These are phyloP conservation scores for Dermolepida albohirtum DNA, from an alignment of 2,888 invertebrate species.

Conservation along the genomic window DNA sequence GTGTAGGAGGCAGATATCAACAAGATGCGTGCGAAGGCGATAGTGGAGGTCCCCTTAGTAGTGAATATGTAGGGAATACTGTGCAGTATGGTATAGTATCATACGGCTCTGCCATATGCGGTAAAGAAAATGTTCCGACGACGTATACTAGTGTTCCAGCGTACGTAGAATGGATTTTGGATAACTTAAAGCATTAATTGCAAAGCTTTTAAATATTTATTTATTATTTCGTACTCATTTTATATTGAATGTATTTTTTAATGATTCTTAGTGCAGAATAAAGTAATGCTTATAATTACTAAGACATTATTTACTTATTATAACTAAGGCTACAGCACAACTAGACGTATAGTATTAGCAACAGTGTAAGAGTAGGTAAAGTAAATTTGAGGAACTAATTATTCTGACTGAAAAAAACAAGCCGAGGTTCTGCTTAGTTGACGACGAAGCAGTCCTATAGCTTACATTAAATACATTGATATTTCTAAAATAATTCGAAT, in stretches of 20 bases:
- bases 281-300: neutral
- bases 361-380: no score
- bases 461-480: no score
- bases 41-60: constrained; percentile 74
- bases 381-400: no score
- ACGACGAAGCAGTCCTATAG: no score
- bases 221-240: neutral
- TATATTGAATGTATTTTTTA: neutral
- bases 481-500: no score
- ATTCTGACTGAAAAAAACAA: no score
- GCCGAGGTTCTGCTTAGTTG: no score
- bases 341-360: no score
- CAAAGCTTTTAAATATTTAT: neutral
- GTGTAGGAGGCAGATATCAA: constrained; percentile 75
- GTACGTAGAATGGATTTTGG: constrained; percentile 72
- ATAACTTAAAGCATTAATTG: constrained; percentile 35
- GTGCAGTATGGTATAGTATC: constrained; percentile 67
- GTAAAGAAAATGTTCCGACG: constrained; percentile 70
- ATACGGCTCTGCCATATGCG: constrained; percentile 65
- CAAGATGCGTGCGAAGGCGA: constrained; percentile 74
- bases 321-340: no score
- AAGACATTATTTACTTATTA: no score
- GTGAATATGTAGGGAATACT: constrained; percentile 60
- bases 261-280: neutral
- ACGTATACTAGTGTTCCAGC: constrained; percentile 73